Percentiles rank a stretch among this genome's conserved stretches.
These are phyloP conservation scores for Macrochelys suwanniensis DNA, from an alignment of 2,797 vertebrate genomes.

Conservation along the genomic window DNA sequence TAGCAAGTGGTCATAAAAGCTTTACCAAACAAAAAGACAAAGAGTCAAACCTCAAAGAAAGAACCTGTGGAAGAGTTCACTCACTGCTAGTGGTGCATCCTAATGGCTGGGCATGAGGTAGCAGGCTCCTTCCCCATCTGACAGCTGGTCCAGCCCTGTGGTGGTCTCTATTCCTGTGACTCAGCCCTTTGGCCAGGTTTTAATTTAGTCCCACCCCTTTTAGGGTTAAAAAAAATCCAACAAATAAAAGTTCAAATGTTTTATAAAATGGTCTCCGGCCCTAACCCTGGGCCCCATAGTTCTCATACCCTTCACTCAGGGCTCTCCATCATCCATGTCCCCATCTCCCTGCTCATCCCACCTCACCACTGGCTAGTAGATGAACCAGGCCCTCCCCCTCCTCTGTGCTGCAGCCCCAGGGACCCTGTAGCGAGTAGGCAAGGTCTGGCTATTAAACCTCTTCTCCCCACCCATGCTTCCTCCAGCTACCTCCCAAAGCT, in stretches of 20 bases:
- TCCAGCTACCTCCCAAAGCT: neutral
- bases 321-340: neutral
- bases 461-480: too few species aligned
- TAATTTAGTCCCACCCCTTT: too few species aligned
- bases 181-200: too few species aligned
- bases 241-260: neutral
- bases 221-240: neutral
- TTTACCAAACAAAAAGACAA: neutral
- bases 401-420: neutral
- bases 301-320: neutral
- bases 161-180: too few species aligned
- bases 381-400: neutral
- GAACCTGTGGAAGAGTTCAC: neutral
- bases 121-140: neutral
- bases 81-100: neutral
- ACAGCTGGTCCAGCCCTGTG: neutral
- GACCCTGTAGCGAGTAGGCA: neutral
- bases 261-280: neutral
- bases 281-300: neutral
- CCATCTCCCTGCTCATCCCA: neutral
- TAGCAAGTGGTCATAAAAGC: neutral
- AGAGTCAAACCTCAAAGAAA: conserved; percentile 33
- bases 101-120: too few species aligned
- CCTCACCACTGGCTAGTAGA: neutral
- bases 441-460: neutral